A percentile compares a stretch with the other conserved stretches of the same genome.
phyloP scores from a whole-genome alignment of 2,113 vertebrate species.

The Gymnarchus niloticus region DNA sequence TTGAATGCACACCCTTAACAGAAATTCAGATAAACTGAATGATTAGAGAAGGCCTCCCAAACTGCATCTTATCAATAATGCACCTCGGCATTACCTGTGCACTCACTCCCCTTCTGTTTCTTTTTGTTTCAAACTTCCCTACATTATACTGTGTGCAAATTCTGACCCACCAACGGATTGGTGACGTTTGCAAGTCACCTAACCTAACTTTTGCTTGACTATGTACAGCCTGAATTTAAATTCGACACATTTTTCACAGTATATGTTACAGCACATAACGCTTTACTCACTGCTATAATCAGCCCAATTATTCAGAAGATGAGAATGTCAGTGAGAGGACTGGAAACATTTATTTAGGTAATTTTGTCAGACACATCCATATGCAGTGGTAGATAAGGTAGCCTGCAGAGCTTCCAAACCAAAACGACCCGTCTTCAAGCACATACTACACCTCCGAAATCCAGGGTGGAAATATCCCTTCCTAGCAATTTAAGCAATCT shows the following conservation, averaged over 20 bases:
- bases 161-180: not conserved
- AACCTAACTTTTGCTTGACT: not conserved
- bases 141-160: not conserved
- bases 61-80: too few relatives aligned
- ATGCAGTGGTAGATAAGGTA: too few relatives aligned
- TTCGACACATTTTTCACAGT: not conserved
- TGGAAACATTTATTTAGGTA: not conserved
- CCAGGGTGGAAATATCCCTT: not conserved
- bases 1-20: not conserved
- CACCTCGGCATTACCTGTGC: too few relatives aligned
- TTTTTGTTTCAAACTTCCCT: too few relatives aligned
- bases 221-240: not conserved
- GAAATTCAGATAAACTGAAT: not conserved
- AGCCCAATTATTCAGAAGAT: conserved; percentile 8
- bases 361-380: not conserved
- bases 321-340: conserved; percentile 1
- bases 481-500: not conserved
- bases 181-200: not conserved
- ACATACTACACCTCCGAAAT: not conserved
- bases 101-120: too few relatives aligned
- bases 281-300: not conserved
- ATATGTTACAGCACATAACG: not conserved
- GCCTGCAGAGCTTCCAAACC: too few relatives aligned
- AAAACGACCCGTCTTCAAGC: too few relatives aligned
- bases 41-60: not conserved